phyloP scores from a whole-genome alignment of 2,113 vertebrate genomes.

The Corydoras maculifer region DNA sequence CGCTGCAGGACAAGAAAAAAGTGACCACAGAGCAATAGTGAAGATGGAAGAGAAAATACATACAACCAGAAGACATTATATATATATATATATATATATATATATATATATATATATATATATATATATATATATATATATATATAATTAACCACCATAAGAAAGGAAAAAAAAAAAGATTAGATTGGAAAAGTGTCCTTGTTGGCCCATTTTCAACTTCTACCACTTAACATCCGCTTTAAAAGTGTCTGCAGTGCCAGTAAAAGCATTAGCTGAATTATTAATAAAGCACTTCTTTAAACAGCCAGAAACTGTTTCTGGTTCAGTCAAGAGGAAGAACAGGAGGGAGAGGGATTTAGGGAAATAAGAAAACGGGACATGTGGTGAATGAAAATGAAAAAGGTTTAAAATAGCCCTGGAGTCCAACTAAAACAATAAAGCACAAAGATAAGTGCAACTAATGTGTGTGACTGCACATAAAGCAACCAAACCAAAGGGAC shows the following conservation, averaged over 20 bases:
- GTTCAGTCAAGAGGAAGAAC: neutral
- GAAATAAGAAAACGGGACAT: neutral
- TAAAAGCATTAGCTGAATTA: constrained; percentile 43
- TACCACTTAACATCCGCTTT: constrained; percentile 35
- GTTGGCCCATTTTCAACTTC: constrained; percentile 8
- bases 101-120: neutral
- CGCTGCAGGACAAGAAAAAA: constrained; percentile 3
- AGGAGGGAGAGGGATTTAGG: neutral
- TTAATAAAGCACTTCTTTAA: constrained; percentile 28
- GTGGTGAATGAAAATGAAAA: neutral
- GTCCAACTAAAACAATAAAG: neutral
- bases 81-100: neutral
- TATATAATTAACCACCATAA: neutral
- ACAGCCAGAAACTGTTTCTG: constrained; percentile 1
- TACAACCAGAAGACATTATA: constrained; percentile 2
- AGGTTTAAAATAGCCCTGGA: neutral
- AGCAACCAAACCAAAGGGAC: neutral
- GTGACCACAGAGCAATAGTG: neutral
- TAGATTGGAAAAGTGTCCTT: constrained; percentile 8
- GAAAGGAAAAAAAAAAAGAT: constrained; percentile 5
- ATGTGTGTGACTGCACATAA: neutral
- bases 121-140: neutral
- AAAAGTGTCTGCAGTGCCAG: constrained; percentile 30
- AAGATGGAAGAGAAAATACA: neutral
- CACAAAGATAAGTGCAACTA: constrained; percentile 4